These are phyloP conservation scores for Simalia tracyae DNA, from an alignment of 2,797 vertebrate genomes.

Conservation along the genomic window DNA sequence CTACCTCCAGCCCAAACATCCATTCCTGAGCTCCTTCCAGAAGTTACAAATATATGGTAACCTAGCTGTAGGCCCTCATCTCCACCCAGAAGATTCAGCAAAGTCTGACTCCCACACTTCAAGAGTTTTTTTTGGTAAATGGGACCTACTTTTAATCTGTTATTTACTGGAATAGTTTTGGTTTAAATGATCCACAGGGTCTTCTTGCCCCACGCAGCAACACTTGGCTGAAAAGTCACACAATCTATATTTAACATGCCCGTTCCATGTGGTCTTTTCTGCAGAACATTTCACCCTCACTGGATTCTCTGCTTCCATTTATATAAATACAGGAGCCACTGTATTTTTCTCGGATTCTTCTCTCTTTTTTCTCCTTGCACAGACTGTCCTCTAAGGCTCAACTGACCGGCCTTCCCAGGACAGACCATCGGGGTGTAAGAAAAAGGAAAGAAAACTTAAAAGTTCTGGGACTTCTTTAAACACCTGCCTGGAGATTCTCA, in stretches of 20 bases:
- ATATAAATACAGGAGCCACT: too few relatives aligned
- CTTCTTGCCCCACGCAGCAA: not conserved
- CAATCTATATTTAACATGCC: not conserved
- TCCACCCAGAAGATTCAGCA: not conserved
- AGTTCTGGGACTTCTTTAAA: too few relatives aligned
- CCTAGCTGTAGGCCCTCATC: not conserved
- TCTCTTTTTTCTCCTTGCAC: too few relatives aligned
- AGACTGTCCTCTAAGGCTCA: too few relatives aligned
- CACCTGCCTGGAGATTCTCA: too few relatives aligned
- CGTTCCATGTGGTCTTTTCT: not conserved
- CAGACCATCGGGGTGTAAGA: too few relatives aligned
- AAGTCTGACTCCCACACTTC: not conserved
- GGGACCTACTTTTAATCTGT: not conserved
- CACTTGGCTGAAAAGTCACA: not conserved
- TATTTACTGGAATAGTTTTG: not conserved
- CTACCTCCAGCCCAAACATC: not conserved
- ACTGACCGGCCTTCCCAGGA: too few relatives aligned
- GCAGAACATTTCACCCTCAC: not conserved
- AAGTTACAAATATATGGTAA: not conserved
- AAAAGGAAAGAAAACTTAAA: too few relatives aligned
- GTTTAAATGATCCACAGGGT: not conserved
- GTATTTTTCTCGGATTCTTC: too few relatives aligned
- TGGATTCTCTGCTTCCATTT: too few relatives aligned
- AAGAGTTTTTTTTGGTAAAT: not conserved
- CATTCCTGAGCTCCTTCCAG: not conserved